These are phyloP conservation scores for Tympanoctomys barrerae DNA, from an alignment of 2,797 vertebrate species.

Conservation along the genomic window DNA sequence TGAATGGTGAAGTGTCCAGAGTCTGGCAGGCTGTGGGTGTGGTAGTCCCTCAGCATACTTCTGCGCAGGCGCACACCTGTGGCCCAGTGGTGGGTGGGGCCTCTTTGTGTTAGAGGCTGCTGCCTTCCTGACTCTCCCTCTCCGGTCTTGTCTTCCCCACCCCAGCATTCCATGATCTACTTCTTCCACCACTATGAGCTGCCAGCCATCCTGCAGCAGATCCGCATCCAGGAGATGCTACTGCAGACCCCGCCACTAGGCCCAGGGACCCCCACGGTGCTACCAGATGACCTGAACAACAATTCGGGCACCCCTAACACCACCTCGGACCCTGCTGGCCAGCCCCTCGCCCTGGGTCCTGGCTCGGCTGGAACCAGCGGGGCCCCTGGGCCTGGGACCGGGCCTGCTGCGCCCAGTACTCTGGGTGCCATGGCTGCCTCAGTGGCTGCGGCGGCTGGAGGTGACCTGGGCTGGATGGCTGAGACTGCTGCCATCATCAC, in stretches of 20 bases:
- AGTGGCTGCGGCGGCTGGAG: constrained; percentile 43
- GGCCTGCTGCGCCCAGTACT: constrained; percentile 61
- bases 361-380: not conserved
- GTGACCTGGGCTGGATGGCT: constrained; percentile 93
- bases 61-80: not conserved
- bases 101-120: not conserved
- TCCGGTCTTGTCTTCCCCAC: not conserved
- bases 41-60: not conserved
- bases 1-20: not conserved
- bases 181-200: constrained; percentile 99
- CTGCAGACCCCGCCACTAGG: constrained; percentile 96
- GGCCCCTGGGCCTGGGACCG: constrained; percentile 46
- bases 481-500: constrained; percentile 94
- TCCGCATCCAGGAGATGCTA: constrained; percentile 98
- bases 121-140: not conserved
- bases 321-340: fast-evolving
- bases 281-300: constrained; percentile 98
- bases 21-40: not conserved
- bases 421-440: constrained; percentile 70
- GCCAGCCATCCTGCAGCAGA: constrained; percentile 97
- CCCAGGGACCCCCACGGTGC: constrained; percentile 93
- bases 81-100: not conserved
- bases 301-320: constrained; percentile 84
- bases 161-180: constrained; percentile 98
- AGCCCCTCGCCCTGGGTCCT: constrained; percentile 61